Conservation (phyloP, 2,888 invertebrate species). For the Ramazzottius varieornatus region DNA sequence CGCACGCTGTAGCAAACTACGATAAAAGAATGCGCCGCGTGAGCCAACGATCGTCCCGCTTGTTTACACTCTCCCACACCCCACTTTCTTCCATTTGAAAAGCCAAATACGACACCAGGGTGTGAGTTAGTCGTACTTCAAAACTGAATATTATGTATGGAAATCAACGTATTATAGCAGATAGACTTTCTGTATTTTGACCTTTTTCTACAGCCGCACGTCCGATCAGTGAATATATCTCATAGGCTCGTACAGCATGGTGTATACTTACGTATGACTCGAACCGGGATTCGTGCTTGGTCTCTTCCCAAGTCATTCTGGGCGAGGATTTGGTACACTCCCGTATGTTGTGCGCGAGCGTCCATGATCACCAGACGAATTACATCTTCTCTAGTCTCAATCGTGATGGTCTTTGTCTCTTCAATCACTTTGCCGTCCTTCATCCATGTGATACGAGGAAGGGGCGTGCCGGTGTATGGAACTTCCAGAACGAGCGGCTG, state of each 20-base stretch:
- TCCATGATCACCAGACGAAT: conserved; percentile 17
- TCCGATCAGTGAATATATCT: neutral
- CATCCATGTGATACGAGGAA: conserved; percentile 13
- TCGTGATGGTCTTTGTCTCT: neutral
- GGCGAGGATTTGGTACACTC: conserved; percentile 16
- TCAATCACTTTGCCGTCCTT: conserved; percentile 14
- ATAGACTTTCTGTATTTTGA: no score
- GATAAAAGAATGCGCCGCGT: no score
- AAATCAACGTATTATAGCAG: no score
- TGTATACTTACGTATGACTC: neutral
- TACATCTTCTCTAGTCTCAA: neutral
- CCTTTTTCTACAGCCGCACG: no score
- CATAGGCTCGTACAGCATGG: neutral
- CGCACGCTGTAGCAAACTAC: no score
- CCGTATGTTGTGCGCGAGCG: conserved; percentile 12
- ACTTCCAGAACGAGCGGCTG: conserved; percentile 17
- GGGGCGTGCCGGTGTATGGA: conserved; percentile 14
- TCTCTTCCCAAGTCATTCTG: conserved; percentile 12
- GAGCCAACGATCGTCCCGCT: no score
- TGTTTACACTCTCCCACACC: no score
- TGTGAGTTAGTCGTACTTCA: no score
- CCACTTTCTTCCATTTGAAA: no score
- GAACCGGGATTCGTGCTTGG: neutral
- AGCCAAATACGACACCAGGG: no score
- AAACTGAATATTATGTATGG: no score